Base-by-base conservation (phyloP, 2,797 vertebrate genomes). In the Bradypodion pumilum region DNA sequence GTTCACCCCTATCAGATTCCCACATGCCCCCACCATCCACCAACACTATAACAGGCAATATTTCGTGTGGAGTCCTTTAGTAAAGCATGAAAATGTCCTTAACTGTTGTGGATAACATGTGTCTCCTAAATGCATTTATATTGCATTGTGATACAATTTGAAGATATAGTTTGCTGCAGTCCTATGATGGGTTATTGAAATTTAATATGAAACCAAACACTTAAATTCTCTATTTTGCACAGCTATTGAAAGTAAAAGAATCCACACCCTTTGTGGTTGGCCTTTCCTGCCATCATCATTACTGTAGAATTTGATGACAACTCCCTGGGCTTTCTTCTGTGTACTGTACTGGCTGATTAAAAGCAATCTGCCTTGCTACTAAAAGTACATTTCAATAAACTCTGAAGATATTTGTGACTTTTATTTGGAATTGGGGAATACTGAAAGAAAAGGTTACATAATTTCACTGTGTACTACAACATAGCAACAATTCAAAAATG, bases 381-480 rank as follows among this genome's bases (percentile, higher is more conserved):
- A 88, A 92, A n/a, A 86, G 78, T 91, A 88, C 89, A 93, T 95
- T 95, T 94, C 91, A 92, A 94, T 93, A 93, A 94, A 91, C 89
- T 91, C 92, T 90, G 90, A 92, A 93, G 91, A 87, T 93, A 89
- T 60, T 88, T 90, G 88, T 92, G 89, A 90, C 84, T 92, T 86
- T 92, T 82, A 80, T 60, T 90, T 93, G 87, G 86, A 44, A 88
- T 85, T 84, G 79, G 82, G 80, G 86, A 91, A 93, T 89, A 92
- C 92, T 91, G 89, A 90, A 88, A 85, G 89, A 84, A 37, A 74
- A 91, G 81, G 86, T 93, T 91, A 90, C 91, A 89, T 88, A 91
- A 65, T 37, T 52, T 32, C n/a, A 76, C 52, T 73, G 8, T 3
- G 23, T 60, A 23, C 21, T 62, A 27, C 5, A 62, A 77, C 42